These are phyloP conservation scores for Amphiura filiformis DNA, from an alignment of 35 echinoderm and acorn worm species.

Conservation along the genomic window DNA sequence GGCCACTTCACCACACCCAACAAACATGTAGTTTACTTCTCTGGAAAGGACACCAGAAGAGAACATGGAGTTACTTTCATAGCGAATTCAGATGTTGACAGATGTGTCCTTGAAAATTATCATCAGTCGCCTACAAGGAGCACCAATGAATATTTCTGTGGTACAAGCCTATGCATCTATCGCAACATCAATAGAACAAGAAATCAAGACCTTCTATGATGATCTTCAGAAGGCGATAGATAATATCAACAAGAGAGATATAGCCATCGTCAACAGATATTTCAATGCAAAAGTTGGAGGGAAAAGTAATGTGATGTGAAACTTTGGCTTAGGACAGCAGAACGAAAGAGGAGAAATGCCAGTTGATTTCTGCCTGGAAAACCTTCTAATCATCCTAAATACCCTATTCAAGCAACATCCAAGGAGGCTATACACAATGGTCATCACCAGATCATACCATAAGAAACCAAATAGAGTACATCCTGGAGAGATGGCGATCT, in stretches of 20 bases:
- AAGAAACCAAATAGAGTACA: constrained; percentile 67
- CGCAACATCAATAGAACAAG: not conserved
- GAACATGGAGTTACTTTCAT: not conserved
- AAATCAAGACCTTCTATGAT: not conserved
- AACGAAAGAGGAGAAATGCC: constrained; percentile 15
- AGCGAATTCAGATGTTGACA: no score
- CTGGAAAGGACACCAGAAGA: not conserved
- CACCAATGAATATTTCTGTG: not conserved
- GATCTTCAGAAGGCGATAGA: constrained; percentile 16
- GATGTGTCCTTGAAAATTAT: not conserved
- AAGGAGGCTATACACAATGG: constrained; percentile 38
- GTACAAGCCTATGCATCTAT: constrained; percentile 11
- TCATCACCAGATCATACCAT: not conserved
- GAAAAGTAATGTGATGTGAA: not conserved
- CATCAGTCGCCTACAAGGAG: not conserved
- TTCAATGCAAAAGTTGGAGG: constrained; percentile 25
- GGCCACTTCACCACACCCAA: not conserved
- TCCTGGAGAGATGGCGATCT: constrained; percentile 4
- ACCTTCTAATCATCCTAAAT: not conserved
- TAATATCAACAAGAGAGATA: constrained; percentile 9
- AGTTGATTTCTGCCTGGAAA: constrained; percentile 11
- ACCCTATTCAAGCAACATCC: constrained; percentile 27
- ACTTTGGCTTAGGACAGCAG: not conserved
- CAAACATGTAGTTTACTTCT: constrained; percentile 1
- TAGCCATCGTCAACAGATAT: not conserved